Percentiles rank a stretch among this genome's conserved stretches.
Evolutionary conservation across 2,797 vertebrate species (phyloP).

Genomic region (Bovichtus variegatus): DNA sequence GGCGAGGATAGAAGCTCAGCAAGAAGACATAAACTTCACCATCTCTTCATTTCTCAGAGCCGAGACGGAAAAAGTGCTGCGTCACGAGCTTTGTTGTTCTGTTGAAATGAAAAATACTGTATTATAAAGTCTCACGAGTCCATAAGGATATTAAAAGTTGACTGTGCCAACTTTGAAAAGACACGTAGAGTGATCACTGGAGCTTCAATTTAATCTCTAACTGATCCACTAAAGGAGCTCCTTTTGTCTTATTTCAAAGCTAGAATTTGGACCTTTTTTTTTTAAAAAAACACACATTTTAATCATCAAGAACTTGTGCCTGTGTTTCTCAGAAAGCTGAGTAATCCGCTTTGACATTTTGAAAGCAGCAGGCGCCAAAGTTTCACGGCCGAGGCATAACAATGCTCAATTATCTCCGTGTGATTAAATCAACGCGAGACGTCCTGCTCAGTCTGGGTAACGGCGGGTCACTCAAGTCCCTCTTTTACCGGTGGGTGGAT

Average conservation of each 20-base stretch:
- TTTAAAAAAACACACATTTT: too few species aligned
- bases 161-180: conserved; percentile 20
- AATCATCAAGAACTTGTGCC: conserved; percentile 17
- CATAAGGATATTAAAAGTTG: conserved; percentile 45
- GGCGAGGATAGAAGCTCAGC: conserved; percentile 40
- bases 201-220: conserved; percentile 31
- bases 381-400: conserved; percentile 29
- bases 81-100: conserved; percentile 29
- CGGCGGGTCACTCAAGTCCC: conserved; percentile 45
- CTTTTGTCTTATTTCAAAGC: conserved; percentile 26
- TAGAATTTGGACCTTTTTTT: conserved; percentile 16
- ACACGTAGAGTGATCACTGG: conserved; percentile 20
- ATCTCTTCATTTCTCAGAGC: conserved; percentile 19
- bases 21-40: conserved; percentile 28
- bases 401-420: conserved; percentile 42
- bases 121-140: conserved; percentile 20
- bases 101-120: conserved; percentile 29
- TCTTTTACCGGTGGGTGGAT: conserved; percentile 17
- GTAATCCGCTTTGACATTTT: conserved; percentile 58
- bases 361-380: conserved; percentile 52
- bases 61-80: conserved; percentile 35
- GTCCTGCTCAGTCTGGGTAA: conserved; percentile 31
- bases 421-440: conserved; percentile 16
- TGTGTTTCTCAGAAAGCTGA: conserved; percentile 31
- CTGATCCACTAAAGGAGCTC: conserved; percentile 10